A percentile compares a stretch with the other conserved stretches of the same genome.
phyloP scores from a whole-genome alignment of 2,797 vertebrate species.

The Chrysocyon brachyurus region DNA sequence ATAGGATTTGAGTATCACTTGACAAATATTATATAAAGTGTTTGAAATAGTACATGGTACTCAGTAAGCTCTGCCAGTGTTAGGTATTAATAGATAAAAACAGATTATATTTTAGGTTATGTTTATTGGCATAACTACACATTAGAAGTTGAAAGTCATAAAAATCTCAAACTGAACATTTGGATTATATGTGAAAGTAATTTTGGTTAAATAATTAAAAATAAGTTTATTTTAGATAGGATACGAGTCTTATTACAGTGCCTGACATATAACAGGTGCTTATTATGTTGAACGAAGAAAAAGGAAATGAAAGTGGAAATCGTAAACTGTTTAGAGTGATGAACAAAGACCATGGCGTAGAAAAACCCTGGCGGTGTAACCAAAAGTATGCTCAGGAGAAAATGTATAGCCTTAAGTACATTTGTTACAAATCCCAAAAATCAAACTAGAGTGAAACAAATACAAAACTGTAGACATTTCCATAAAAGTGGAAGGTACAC shows the following conservation, averaged over 20 bases:
- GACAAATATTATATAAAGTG: not conserved
- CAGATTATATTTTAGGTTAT: not conserved
- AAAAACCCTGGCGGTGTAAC: not conserved
- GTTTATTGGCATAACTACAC: not conserved
- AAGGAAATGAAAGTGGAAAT: constrained; percentile 24
- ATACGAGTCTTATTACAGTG: not conserved
- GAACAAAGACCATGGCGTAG: not conserved
- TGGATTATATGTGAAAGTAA: not conserved
- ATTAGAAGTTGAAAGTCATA: constrained; percentile 32
- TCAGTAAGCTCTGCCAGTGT: not conserved
- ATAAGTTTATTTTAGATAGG: not conserved
- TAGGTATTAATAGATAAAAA: not conserved
- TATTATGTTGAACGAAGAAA: not conserved
- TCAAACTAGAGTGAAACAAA: constrained; percentile 14
- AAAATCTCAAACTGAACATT: constrained; percentile 33
- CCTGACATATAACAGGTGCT: not conserved
- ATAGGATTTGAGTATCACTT: not conserved
- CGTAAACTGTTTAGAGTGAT: not conserved
- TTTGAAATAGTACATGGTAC: not conserved
- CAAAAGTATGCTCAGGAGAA: constrained; percentile 34
- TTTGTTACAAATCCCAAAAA: not conserved
- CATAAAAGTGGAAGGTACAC: not conserved
- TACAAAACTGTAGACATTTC: not conserved
- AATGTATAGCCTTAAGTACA: not conserved
- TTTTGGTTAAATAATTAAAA: constrained; percentile 25